These are phyloP conservation scores for Plebejus anna DNA, from an alignment of 2,888 invertebrate genomes.

Conservation along the genomic window DNA sequence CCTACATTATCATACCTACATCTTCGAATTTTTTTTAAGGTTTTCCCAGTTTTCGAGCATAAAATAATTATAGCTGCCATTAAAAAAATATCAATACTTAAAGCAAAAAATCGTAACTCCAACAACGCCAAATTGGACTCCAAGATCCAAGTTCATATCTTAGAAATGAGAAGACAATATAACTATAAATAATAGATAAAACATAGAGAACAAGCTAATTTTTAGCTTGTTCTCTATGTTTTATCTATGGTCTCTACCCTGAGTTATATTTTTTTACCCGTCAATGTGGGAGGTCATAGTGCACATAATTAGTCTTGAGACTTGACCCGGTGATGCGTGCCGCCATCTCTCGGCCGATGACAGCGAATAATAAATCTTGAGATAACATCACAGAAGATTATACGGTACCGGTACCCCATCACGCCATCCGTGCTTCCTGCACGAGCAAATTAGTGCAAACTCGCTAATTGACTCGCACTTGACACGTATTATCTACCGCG, in stretches of 20 bases:
- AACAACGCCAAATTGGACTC: neutral
- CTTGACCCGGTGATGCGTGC: slow-evolving; percentile 67
- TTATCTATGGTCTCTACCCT: no score
- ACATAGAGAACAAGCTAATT: no score
- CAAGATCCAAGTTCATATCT: neutral
- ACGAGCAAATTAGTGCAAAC: slow-evolving; percentile 71
- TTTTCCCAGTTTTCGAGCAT: no score
- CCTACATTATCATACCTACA: no score
- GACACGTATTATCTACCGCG: slow-evolving; percentile 40
- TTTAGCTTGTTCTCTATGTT: no score
- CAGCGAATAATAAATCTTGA: slow-evolving; percentile 75
- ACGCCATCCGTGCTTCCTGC: slow-evolving; percentile 78
- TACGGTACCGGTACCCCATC: slow-evolving; percentile 71
- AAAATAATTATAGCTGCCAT: neutral
- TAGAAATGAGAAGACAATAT: no score
- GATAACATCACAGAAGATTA: slow-evolving; percentile 80
- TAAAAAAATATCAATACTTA: neutral
- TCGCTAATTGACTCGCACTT: slow-evolving; percentile 43
- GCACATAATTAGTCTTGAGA: slow-evolving; percentile 46
- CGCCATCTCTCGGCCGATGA: slow-evolving; percentile 74
- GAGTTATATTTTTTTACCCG: neutral
- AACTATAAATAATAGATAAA: no score
- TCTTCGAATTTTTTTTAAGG: no score
- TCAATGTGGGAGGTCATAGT: slow-evolving; percentile 43
- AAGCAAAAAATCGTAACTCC: slow-evolving; percentile 17